phyloP scores from a whole-genome alignment of 2,113 vertebrate genomes.

The Zingel zingel region DNA sequence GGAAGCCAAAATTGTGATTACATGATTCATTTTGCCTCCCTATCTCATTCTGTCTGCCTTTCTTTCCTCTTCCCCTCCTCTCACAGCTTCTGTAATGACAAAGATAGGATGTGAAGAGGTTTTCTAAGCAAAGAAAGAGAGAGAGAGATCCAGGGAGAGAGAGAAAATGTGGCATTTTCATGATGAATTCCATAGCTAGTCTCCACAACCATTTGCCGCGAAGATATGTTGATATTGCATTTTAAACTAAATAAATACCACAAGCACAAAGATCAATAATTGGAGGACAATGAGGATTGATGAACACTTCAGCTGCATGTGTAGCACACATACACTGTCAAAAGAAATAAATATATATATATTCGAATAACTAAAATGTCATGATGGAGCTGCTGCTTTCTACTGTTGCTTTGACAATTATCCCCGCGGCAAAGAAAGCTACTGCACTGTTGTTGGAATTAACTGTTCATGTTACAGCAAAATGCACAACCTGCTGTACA shows the following conservation, averaged over 20 bases:
- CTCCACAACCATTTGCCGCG: neutral
- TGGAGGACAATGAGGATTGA: conserved; percentile 63
- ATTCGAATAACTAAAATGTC: neutral
- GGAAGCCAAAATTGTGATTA: neutral
- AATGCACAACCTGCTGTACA: neutral
- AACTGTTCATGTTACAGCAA: neutral
- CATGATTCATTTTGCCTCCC: neutral
- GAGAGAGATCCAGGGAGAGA: neutral
- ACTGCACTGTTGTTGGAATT: conserved; percentile 1
- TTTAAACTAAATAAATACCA: conserved; percentile 60
- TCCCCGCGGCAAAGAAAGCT: neutral
- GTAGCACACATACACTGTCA: conserved; percentile 18
- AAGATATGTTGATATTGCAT: conserved; percentile 43
- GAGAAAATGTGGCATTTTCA: neutral
- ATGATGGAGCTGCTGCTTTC: conserved; percentile 4
- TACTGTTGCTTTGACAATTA: conserved; percentile 1
- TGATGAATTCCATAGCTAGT: neutral
- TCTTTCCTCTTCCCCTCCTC: neutral
- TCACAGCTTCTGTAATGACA: neutral
- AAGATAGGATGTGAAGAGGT: neutral
- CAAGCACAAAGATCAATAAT: conserved; percentile 56
- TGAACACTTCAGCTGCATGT: conserved; percentile 48
- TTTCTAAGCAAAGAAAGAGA: neutral
- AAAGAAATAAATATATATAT: neutral
- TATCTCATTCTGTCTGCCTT: neutral